These are phyloP conservation scores for Thyatira batis DNA, from an alignment of 2,888 invertebrate species.

Conservation along the genomic window DNA sequence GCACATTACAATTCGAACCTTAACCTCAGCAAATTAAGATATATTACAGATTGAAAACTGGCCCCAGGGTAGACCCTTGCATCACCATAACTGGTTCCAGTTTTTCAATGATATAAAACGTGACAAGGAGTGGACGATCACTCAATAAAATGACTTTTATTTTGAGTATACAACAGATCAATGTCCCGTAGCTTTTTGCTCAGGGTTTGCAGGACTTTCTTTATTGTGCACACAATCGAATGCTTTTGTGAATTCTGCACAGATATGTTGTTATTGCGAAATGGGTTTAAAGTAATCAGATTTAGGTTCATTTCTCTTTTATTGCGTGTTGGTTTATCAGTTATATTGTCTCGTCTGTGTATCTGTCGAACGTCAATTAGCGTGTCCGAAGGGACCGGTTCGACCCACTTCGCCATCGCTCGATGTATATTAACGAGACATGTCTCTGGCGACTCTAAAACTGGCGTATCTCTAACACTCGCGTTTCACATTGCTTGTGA, in stretches of 20 bases:
- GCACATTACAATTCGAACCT: conserved; percentile 46
- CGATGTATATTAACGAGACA: conserved; percentile 55
- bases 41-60: conserved; percentile 41
- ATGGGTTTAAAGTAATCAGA: conserved; percentile 48
- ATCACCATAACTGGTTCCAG: conserved; percentile 51
- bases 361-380: conserved; percentile 74
- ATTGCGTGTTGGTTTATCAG: conserved; percentile 38
- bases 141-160: conserved; percentile 79
- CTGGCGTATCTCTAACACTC: conserved; percentile 43
- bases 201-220: conserved; percentile 54
- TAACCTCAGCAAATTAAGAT: conserved; percentile 52
- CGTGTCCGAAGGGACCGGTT: conserved; percentile 63
- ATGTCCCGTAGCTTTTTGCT: conserved; percentile 61
- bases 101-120: conserved; percentile 70
- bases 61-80: conserved; percentile 51
- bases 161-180: conserved; percentile 68
- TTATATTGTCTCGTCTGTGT: conserved; percentile 37
- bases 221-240: conserved; percentile 51
- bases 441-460: conserved; percentile 38
- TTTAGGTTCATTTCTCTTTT: conserved; percentile 41
- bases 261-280: conserved; percentile 38
- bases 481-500: conserved; percentile 37
- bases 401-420: conserved; percentile 48
- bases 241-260: conserved; percentile 58
- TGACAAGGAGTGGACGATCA: conserved; percentile 67